Conservation (phyloP, 2,888 invertebrate genomes). For the Ommatoiulus sabulosus region DNA sequence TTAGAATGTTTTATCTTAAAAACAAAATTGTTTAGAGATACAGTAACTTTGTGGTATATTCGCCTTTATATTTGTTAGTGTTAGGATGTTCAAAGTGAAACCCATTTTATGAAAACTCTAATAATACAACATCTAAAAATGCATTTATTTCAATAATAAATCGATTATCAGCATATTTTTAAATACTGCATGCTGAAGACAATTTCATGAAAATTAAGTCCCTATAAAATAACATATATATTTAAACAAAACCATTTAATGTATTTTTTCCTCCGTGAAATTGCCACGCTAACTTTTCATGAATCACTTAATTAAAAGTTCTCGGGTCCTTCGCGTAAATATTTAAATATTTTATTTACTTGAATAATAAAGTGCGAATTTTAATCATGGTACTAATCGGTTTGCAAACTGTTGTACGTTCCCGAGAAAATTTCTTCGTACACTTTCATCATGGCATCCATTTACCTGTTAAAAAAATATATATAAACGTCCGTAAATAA, state of each 20-base stretch:
- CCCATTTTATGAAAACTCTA: background rate
- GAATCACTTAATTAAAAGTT: background rate
- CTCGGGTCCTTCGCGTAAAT: constrained; percentile 12
- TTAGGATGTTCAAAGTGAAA: background rate
- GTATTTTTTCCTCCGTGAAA: background rate
- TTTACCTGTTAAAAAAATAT: background rate
- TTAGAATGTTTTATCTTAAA: constrained; percentile 53
- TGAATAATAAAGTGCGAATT: constrained; percentile 37
- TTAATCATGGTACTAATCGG: constrained; percentile 29
- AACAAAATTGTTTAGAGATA: background rate
- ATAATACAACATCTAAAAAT: constrained; percentile 4
- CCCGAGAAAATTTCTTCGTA: constrained; percentile 19
- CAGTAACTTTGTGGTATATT: background rate
- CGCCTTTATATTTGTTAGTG: background rate
- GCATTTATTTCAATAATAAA: constrained; percentile 15
- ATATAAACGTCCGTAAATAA: background rate
- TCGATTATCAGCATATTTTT: background rate
- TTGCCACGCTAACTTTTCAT: background rate
- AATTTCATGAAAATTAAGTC: background rate
- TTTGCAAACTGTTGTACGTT: constrained; percentile 40
- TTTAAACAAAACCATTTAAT: background rate
- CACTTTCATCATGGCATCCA: constrained; percentile 47
- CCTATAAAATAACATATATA: background rate
- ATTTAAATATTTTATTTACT: background rate
- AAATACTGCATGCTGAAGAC: constrained; percentile 25